Base-by-base conservation (phyloP, 2,797 vertebrate genomes). In the Pipistrellus nathusii region DNA sequence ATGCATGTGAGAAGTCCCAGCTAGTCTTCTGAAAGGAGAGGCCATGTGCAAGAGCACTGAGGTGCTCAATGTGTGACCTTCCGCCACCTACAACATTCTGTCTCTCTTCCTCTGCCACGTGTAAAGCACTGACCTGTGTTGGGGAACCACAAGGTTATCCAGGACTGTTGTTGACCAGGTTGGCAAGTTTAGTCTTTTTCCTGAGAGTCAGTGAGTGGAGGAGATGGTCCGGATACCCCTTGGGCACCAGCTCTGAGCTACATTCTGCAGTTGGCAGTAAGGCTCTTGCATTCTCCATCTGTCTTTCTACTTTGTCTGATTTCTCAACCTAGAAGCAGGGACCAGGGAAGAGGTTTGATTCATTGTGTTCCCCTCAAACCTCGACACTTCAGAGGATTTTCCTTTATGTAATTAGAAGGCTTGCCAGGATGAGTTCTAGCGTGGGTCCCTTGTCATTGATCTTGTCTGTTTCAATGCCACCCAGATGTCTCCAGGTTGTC, bases 361-460 rank as follows among this genome's bases (percentile, higher is more conserved):
- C 13, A 17, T n/a, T 55, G 44, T 32, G 14, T 44, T 21, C 9
- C 35, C 3, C 14, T 59, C 27, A 64, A 81, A 41, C 4, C 18
- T 93, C 1, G 10, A n/a, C n/a, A 59, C 44, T 76, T 77, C 68
- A 81, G 18, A 92, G 21, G 72, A 18, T 44, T 87, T 94, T 57
- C 68, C n/a, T 80, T 38, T 51, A 55, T 59, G 4, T 87, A 64
- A 87, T 78, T 85, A 51, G 51, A 71, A 93, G 84, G 77, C 23
- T 53, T 51, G 3, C 72, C 12, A 38, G 68, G 68, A 69, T 71
- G 51, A 57, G 81, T 69, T 73, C 62, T 64, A 51, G 44, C 38
- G 6, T 12, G 27, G 18, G 41, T 46, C 32, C 11, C 10, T 77
- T 21, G 78, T 59, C 59, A 25, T 0, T 71, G 68, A 78, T 59